Base-by-base conservation (phyloP, 2,113 vertebrate species). In the Hydrochoerus hydrochaeris region DNA sequence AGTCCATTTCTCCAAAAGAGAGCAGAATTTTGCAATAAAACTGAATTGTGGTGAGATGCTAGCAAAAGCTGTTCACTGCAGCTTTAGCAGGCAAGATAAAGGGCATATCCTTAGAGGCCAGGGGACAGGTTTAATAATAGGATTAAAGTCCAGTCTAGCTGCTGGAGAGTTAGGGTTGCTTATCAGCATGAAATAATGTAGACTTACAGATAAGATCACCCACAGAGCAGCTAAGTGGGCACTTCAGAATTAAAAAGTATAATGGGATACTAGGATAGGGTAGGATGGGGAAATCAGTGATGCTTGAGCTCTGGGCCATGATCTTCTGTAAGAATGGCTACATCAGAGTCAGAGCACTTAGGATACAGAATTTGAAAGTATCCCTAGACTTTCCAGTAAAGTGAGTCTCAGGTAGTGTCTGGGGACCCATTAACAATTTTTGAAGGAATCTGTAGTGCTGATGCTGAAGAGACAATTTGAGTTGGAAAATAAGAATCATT, bases 121-220 rank as follows among this genome's bases (percentile, higher is more conserved):
- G 85, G 60, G 94, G 85, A 97, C 96, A 95, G 95, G 90, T 97
- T 97, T 98, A 97, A 97, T 97, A 95, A 96, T 44, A 95, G 95
- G 94, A 93, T 97, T 94, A 94, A 96, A 96, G 95, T 30, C 85
- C 87, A n/a, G 49, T 77, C 69, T 41, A 58, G 78, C 86, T 44
- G 46, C 82, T 46, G 30, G 71, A 83, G 92, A 96, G 85, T 41
- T 85, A 46, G 41, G 71, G 85, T 63, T n/a, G 65, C 95, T 97
- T 85, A 93, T 90, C 96, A 90, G 85, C 12, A 10, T 90, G 95
- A 98, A 95, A 93, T 81, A 95, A 96, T 82, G 71, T 90, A 81
- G 87, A 32, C 30, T 82, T 44, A 5, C 44, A 94, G 94, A 96
- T 96, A 81, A 90, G 77, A 83, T 90, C 82, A 17, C 77, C 85